Conservation (phyloP, 2,113 vertebrate species). For the Apodemus speciosus region DNA sequence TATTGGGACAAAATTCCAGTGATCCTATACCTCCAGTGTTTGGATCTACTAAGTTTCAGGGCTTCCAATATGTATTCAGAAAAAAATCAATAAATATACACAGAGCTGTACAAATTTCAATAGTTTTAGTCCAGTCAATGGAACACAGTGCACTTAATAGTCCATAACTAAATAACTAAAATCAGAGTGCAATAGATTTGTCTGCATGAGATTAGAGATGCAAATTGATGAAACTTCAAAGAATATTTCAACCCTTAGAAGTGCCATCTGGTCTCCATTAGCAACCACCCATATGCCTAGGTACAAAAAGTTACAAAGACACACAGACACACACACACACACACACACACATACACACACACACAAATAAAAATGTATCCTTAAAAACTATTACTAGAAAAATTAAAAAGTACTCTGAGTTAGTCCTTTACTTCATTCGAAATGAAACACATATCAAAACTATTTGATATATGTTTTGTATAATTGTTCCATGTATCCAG, state of each 20-base stretch:
- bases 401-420: not conserved
- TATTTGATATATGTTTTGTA: not conserved
- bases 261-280: not conserved
- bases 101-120: not conserved
- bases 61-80: not conserved
- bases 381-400: not conserved
- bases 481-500: not conserved
- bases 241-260: not conserved
- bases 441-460: not conserved
- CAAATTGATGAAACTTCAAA: not conserved
- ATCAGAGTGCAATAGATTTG: not conserved
- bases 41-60: not conserved
- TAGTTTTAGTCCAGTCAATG: not conserved
- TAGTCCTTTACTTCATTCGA: not conserved
- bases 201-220: not conserved
- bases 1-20: not conserved
- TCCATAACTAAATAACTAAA: not conserved
- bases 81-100: not conserved
- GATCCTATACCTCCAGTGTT: not conserved
- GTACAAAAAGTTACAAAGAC: rapidly evolving
- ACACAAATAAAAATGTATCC: not conserved
- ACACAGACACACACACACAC: not conserved
- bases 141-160: not conserved
- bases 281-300: not conserved
- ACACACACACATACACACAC: not conserved